Base-by-base conservation (phyloP, 2,797 vertebrate species). In the Sebastes wilsoni region DNA sequence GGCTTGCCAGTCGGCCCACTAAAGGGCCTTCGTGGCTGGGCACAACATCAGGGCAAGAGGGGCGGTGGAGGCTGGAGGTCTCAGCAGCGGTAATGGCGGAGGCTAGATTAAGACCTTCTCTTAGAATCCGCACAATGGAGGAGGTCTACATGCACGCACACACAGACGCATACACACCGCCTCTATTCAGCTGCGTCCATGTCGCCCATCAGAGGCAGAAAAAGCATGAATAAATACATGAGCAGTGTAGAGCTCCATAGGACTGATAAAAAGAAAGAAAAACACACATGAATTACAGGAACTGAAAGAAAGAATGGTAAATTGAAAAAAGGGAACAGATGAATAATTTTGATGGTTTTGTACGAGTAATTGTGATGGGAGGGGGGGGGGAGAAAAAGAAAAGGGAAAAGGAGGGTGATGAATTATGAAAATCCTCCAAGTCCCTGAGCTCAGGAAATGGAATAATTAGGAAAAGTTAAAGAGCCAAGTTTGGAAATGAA, bases 51-150 rank as follows among this genome's bases (percentile, higher is more conserved):
- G 93, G 93, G 80, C 81, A 64, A 88, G 82, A 77, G 87, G 91
- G 90, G 91, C 78, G 84, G 91, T 54, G 77, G 88, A 91, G 89
- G 89, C 90, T 87, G 87, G 93, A 88, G 90, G 90, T 93, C 93
- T 93, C 92, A 82, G 87, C 88, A 88, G 92, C 82, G 32, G 89
- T 92, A 94, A 93, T 93, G 94, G 92, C 88, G 66, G 72, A 66
- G 92, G 89, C 88, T 92, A 96, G 93, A 95, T 96, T 95, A 95
- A 96, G 95, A 95, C 95, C 93, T 95, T 92, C 88, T 90, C 92
- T 90, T 82, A 84, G 83, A 94, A 92, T 90, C 77, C 28, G 71
- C 84, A 93, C 93, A 93, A 93, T 93, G 84, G 89, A 86, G 56
- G 79, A 92, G 84, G 88, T 90, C 84, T 85, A 78, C 9, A 72